Percentiles rank a stretch among this genome's conserved stretches.
Evolutionary conservation across 2,797 vertebrate genomes (phyloP).

Genomic region (Chelidonichthys spinosus): DNA sequence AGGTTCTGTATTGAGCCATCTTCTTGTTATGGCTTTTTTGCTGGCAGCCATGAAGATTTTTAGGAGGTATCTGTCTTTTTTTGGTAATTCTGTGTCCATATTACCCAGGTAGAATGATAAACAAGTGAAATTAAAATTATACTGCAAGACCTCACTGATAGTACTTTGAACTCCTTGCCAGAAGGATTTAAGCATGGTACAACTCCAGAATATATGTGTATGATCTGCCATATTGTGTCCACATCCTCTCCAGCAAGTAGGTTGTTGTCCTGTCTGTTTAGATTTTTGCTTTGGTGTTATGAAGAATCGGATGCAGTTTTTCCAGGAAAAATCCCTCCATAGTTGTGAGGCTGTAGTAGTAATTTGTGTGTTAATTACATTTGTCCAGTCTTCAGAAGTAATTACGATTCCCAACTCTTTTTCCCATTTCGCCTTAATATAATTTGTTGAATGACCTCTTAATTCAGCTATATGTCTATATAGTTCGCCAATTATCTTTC

Average conservation of each 20-base stretch:
- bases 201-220: neutral
- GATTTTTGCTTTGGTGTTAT: neutral
- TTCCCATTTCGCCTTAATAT: neutral
- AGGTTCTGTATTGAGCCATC: neutral
- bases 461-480: neutral
- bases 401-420: neutral
- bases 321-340: neutral
- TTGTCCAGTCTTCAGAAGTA: neutral
- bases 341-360: neutral
- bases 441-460: neutral
- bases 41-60: neutral
- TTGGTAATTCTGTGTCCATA: neutral
- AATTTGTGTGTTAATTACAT: neutral
- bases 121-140: neutral
- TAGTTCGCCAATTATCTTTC: neutral
- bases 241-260: neutral
- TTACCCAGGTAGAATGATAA: neutral
- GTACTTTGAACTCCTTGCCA: neutral
- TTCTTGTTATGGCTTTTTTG: neutral
- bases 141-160: neutral
- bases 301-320: neutral
- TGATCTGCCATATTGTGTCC: neutral
- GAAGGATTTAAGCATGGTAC: neutral
- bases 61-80: neutral
- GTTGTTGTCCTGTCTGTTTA: neutral